Evolutionary conservation across 2,888 invertebrate species (phyloP), one percentile per base, ranked within the genome.

Genomic region (Drosophila sordidapex): DNA sequence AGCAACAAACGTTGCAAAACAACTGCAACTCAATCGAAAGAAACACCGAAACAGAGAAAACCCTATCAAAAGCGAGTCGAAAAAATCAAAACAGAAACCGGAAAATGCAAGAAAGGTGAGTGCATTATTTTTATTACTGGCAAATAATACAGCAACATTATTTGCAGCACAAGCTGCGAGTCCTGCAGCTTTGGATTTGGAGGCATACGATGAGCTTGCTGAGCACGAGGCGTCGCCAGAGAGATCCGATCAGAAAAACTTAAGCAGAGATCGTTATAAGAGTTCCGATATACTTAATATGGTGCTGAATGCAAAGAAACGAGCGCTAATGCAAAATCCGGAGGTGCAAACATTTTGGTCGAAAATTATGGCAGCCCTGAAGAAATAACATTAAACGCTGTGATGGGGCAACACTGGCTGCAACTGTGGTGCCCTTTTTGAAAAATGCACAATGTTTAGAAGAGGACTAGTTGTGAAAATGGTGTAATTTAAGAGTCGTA

Each of bases 251-350:
- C 33, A 31, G 0, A 81, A 74, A n/a, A 57, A 60, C 13, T 56
- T 61, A 2, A 69, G 51, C 4, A 81, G 89, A 4, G 93, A 93
- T 49, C 91, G 92, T 27, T 90, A 83, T 25, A 92, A 92, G 74
- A 91, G 89, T 59, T 83, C 92, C 0, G 93, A 93, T 82, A 83
- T 93, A 25, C 81, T 93, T 11, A 90, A 87, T 33, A 79, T 91
- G 65, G 91, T 93, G 0, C 70, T 93, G 31, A 92, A 89, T 59
- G 82, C 83, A 10, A 93, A 93, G 53, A 93, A 93, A 52, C 81
- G 87, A 4, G 87, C 89, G 0, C 36, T 93, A 25, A 87, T 93
- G 79, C 90, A 90, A 38, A 81, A 93, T 77, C 86, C 92, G 0
- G 91, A 93, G 29, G 92, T 93, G 6, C 87, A 91, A 35, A 68